Percentiles rank a stretch among this genome's conserved stretches.
phyloP scores from a whole-genome alignment of 2,888 invertebrate genomes.

The Acrocyrtus sp. region DNA sequence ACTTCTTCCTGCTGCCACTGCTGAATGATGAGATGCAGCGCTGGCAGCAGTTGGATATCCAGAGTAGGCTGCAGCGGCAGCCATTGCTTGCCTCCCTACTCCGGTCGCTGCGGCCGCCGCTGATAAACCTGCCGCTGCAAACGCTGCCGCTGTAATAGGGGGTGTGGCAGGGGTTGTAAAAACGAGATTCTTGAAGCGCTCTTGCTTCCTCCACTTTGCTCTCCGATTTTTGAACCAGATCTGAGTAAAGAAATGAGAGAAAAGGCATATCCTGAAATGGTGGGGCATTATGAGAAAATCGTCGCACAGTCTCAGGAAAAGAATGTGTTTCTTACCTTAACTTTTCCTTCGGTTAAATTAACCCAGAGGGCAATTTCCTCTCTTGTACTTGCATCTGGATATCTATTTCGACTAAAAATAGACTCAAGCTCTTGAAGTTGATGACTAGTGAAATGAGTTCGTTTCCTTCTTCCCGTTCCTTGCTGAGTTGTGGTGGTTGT shows the following conservation, averaged over 20 bases:
- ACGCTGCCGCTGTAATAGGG: slow-evolving; percentile 38
- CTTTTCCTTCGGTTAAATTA: slow-evolving; percentile 34
- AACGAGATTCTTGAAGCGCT: slow-evolving; percentile 40
- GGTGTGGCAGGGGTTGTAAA: slow-evolving; percentile 36
- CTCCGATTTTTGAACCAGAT: slow-evolving; percentile 40
- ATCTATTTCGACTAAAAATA: slow-evolving; percentile 36
- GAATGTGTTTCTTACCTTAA: slow-evolving; percentile 17
- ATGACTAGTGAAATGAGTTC: slow-evolving; percentile 40
- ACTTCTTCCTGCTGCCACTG: slow-evolving; percentile 30
- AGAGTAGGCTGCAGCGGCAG: slow-evolving; percentile 26
- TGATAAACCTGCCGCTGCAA: slow-evolving; percentile 32
- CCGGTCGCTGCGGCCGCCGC: slow-evolving; percentile 11
- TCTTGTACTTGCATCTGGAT: slow-evolving; percentile 35
- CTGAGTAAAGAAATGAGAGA: slow-evolving; percentile 7
- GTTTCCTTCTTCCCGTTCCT: slow-evolving; percentile 26
- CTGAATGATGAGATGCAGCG: slow-evolving; percentile 28
- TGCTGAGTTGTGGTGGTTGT: slow-evolving; percentile 23
- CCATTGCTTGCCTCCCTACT: slow-evolving; percentile 28
- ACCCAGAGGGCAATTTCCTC: slow-evolving; percentile 42
- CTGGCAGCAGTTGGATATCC: slow-evolving; percentile 20
- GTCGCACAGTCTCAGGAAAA: background rate
- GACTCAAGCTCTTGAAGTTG: slow-evolving; percentile 47
- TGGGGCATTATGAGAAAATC: slow-evolving; percentile 20
- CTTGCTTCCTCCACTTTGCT: slow-evolving; percentile 40
- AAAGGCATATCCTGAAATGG: background rate